Evolutionary conservation across 2,113 vertebrate species (phyloP), one percentile per base, ranked within the genome.

Genomic region (Machaerirhynchus nigripectus): DNA sequence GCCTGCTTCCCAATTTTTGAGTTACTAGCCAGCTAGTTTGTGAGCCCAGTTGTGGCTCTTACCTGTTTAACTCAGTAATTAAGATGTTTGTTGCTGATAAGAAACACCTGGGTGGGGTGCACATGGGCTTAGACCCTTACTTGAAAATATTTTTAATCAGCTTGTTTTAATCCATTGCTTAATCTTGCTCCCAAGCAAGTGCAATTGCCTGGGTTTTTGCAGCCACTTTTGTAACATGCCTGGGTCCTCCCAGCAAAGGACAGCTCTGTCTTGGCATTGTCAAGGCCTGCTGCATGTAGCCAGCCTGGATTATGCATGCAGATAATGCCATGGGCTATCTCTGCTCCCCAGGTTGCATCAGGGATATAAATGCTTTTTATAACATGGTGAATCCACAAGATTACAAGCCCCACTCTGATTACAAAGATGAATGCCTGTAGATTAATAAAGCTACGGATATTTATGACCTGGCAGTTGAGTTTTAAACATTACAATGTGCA

Each of bases 381-480:
- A 89, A 92, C 27, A 47, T 20, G 53, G 80, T 74, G 84, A 92
- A 96, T 84, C 76, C 87, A 78, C 35, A 73, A 90, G 95, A 96
- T 93, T 92, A 93, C 89, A 86, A 93, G 73, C 83, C 68, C 74
- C 53, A 70, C 82, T 97, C 92, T 92, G 92, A 93, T 96, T 94
- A 94, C 75, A 97, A 96, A 91, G 50, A 63, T n/a, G 70, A 90
- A 92, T 88, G 82, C 78, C 55, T 69, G 59, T 13, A 94, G 91
- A 93, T 93, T 93, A 96, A 91, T 96, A 93, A 83, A 91, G 78
- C 84, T 94, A 91, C 4, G 2, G 77, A 80, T 96, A 94, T 96
- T 97, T 97, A 95, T 44, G 87, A 93, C 68, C 89, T 93, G 84
- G 81, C 87, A 84, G 84, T 85, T 94, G 84, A 89, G 49, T 90